Conservation (phyloP, 2,888 invertebrate species). For the Phalera bucephala region DNA sequence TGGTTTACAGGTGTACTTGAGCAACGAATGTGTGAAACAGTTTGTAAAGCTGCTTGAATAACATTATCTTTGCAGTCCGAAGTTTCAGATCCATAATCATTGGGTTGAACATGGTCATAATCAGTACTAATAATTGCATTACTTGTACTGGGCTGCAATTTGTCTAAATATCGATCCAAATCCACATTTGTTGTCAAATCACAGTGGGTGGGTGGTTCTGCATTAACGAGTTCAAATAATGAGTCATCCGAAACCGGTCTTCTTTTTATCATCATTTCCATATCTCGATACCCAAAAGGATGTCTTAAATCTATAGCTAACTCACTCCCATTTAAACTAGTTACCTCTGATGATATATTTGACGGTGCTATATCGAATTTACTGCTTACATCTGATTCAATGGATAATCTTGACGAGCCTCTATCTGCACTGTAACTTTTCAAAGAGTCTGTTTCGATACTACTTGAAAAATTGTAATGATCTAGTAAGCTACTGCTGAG, state of each 20-base stretch:
- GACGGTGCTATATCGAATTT: conserved; percentile 74
- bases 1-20: conserved; percentile 65
- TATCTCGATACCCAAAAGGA: conserved; percentile 68
- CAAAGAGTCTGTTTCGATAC: conserved; percentile 71
- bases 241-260: conserved; percentile 90
- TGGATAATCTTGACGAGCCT: conserved; percentile 71
- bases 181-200: conserved; percentile 82
- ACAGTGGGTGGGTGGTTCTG: conserved; percentile 77
- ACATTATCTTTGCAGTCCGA: conserved; percentile 49
- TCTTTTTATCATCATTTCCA: conserved; percentile 85
- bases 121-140: conserved; percentile 26
- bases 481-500: conserved; percentile 58
- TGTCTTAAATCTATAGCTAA: conserved; percentile 82
- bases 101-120: conserved; percentile 36
- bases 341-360: conserved; percentile 67
- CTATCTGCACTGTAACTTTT: conserved; percentile 72
- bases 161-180: conserved; percentile 86
- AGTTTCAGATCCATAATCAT: conserved; percentile 37
- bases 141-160: conserved; percentile 79
- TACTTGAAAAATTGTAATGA: conserved; percentile 58
- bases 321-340: conserved; percentile 68
- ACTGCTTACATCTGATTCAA: conserved; percentile 77
- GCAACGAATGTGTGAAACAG: conserved; percentile 48
- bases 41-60: conserved; percentile 38
- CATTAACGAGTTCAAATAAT: conserved; percentile 85